Evolutionary conservation across 2,113 vertebrate genomes (phyloP).

Genomic region (Tupaia tana): DNA sequence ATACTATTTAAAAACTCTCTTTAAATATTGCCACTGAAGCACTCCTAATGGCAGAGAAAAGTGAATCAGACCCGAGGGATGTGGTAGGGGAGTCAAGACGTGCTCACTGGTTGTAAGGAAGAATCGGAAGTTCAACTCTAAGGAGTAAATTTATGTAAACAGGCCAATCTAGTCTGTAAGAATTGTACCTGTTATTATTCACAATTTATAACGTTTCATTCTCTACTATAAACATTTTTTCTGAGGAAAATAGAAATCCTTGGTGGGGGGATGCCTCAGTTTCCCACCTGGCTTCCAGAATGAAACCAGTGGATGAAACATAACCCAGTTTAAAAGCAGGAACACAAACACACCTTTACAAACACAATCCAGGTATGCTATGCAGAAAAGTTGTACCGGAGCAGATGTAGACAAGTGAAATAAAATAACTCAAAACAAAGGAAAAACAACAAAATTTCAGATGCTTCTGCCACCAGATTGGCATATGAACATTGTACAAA

Average conservation of each 20-base stretch:
- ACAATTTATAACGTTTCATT: not conserved
- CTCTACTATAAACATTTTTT: not conserved
- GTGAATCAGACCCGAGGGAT: not conserved
- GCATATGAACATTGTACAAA: not conserved
- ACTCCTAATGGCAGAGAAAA: not conserved
- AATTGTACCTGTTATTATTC: not conserved
- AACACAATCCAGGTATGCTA: not conserved
- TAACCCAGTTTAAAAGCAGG: not conserved
- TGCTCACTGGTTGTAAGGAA: not conserved
- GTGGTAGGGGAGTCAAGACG: not conserved
- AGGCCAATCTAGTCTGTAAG: not conserved
- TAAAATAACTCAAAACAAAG: not conserved
- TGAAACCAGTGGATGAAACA: not conserved
- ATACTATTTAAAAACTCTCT: slow-evolving; percentile 26
- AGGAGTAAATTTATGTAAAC: not conserved
- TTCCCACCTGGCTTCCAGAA: not conserved
- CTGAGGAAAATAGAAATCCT: not conserved
- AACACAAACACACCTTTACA: not conserved
- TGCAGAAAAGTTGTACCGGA: not conserved
- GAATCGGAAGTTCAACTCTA: not conserved
- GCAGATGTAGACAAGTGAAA: not conserved
- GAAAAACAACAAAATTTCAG: not conserved
- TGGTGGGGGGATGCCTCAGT: not conserved
- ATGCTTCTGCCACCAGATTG: not conserved
- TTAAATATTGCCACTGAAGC: not conserved